Evolutionary conservation across 2,888 invertebrate species (phyloP), one percentile per base, ranked within the genome.

Genomic region (Amiota mariae): DNA sequence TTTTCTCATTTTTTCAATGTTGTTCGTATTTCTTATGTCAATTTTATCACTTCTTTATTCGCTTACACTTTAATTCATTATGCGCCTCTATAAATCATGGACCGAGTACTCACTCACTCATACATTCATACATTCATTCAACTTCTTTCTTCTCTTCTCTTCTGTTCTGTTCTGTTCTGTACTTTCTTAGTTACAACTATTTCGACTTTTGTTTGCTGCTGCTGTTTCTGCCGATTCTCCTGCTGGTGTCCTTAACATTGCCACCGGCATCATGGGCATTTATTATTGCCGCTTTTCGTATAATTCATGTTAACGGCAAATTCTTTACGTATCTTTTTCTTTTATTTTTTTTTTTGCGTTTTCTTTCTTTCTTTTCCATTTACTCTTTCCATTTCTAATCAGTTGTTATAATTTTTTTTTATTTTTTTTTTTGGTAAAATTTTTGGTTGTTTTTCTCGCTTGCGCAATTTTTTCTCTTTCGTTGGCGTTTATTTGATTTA

Each of bases 401-500:
- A 36, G 6, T 47, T 57, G 54, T 47, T 63, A n/a, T 36, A 36
- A 15, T 12, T n/a, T 46, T 63, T 61, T 73, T 70, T 67, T 46
- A 74, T 76, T 80, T 74, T 71, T 73, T 73, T 66, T 77, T 51
- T 77, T 78, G 76, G 4, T 36, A 36, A 6, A 36, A 36, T 36
- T 36, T 36, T 36, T 2, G 36, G 36, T 36, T 36, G 6, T 36
- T 36, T 36, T 36, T 36, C 36, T 6, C 36, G 36, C 6, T 36
- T 36, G 8, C 8, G 36, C 36, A 6, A 4, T 36, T 36, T 36
- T 36, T 83, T 77, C 75, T 77, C 79, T 80, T 79, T 79, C 81
- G 81, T 81, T 80, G 80, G 82, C 81, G 85, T 82, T 85, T 84
- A 85, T 86, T 85, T 85, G 85, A 85, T 85, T 85, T 85, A 86